Conservation (phyloP, 2,888 invertebrate species). For the Heterodera filipjevi region DNA sequence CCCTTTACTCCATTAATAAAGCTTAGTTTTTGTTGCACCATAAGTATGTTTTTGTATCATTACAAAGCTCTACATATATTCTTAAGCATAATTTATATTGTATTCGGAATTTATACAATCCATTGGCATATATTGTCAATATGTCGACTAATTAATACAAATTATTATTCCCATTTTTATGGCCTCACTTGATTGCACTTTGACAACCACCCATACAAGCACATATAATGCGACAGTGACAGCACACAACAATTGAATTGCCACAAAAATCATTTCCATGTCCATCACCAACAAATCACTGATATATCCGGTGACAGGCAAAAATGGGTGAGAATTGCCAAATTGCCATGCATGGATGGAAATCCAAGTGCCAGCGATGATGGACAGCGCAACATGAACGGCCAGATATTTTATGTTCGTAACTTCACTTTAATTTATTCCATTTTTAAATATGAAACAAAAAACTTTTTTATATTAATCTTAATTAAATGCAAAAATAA, state of each 20-base stretch:
- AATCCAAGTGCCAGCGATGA: neutral
- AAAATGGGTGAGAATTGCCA: neutral
- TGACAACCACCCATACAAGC: slow-evolving; percentile 20
- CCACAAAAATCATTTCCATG: neutral
- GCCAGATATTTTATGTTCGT: neutral
- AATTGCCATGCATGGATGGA: neutral
- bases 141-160: neutral
- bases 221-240: slow-evolving; percentile 4
- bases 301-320: slow-evolving; percentile 24
- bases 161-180: no score
- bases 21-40: no score
- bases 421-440: no score
- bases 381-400: slow-evolving; percentile 6
- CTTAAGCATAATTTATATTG: no score
- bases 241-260: neutral
- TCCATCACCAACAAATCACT: slow-evolving; percentile 9
- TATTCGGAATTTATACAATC: no score
- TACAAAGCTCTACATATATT: no score
- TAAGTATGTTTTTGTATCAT: no score
- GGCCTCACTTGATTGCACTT: neutral
- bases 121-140: no score
- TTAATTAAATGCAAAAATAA: no score
- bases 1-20: no score
- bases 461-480: no score
- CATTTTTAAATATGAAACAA: no score